phyloP scores from a whole-genome alignment of 2,797 vertebrate species.

The Gadopsis marmoratus region DNA sequence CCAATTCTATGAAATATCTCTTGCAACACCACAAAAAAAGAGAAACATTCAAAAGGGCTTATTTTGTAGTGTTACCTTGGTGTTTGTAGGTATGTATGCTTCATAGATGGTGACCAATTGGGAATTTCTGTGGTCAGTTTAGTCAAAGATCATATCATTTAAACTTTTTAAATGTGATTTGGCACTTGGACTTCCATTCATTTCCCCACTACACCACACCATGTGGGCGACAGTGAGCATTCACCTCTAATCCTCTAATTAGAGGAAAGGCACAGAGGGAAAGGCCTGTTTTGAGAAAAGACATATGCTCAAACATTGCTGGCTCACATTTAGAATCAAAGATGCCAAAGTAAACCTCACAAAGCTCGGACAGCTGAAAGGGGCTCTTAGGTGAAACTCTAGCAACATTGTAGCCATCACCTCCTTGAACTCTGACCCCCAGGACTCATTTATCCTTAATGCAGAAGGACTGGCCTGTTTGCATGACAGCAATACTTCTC shows the following conservation, averaged over 20 bases:
- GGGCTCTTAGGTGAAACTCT: constrained; percentile 60
- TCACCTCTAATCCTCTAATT: neutral
- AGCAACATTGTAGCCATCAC: constrained; percentile 64
- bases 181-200: neutral
- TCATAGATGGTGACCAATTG: neutral
- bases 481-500: constrained; percentile 34
- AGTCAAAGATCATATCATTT: neutral
- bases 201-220: neutral
- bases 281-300: constrained; percentile 5
- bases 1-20: neutral
- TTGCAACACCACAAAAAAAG: neutral
- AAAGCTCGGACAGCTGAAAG: constrained; percentile 55
- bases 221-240: neutral
- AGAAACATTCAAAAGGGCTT: neutral
- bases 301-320: constrained; percentile 36
- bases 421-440: constrained; percentile 57
- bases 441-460: constrained; percentile 64
- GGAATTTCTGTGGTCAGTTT: neutral
- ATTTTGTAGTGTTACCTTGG: neutral
- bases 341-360: constrained; percentile 47
- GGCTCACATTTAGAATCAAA: constrained; percentile 42
- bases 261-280: neutral
- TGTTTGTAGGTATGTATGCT: neutral
- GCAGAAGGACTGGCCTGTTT: constrained; percentile 20
- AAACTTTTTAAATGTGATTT: neutral